Conservation (phyloP, 2,888 invertebrate species). For the Emmelina monodactyla region DNA sequence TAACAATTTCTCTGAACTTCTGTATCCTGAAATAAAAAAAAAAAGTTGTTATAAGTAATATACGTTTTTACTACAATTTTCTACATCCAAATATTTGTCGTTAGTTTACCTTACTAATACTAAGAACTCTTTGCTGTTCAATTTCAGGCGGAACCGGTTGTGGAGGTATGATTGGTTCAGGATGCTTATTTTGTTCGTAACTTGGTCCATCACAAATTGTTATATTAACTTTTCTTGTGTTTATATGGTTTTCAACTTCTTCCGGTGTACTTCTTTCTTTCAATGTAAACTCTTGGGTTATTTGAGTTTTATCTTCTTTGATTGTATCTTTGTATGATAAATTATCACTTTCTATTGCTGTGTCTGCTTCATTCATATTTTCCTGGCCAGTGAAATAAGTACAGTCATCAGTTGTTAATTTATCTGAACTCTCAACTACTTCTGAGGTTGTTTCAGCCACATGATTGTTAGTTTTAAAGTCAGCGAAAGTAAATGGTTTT, state of each 20-base stretch:
- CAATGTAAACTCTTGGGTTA: not conserved
- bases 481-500: slow-evolving; percentile 64
- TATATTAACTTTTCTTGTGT: slow-evolving; percentile 44
- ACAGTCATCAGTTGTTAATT: not conserved
- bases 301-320: not conserved
- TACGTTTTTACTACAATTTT: not conserved
- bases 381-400: not conserved
- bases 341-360: not conserved
- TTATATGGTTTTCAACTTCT: slow-evolving; percentile 29
- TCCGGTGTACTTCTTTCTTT: slow-evolving; percentile 18
- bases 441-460: slow-evolving; percentile 22
- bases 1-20: slow-evolving; percentile 86
- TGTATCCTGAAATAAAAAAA: slow-evolving; percentile 68
- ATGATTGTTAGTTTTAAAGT: slow-evolving; percentile 59
- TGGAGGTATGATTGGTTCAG: slow-evolving; percentile 63
- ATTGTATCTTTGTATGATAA: slow-evolving; percentile 11
- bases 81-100: not conserved
- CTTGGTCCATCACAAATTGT: slow-evolving; percentile 41
- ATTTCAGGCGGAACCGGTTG: slow-evolving; percentile 83
- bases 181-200: slow-evolving; percentile 34
- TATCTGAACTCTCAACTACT: too few species aligned
- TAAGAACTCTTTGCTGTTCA: slow-evolving; percentile 80
- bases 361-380: not conserved
- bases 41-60: not conserved
- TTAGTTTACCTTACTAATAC: slow-evolving; percentile 80